Base-by-base conservation (phyloP, 2,888 invertebrate species). In the Hypolimnas misippus region DNA sequence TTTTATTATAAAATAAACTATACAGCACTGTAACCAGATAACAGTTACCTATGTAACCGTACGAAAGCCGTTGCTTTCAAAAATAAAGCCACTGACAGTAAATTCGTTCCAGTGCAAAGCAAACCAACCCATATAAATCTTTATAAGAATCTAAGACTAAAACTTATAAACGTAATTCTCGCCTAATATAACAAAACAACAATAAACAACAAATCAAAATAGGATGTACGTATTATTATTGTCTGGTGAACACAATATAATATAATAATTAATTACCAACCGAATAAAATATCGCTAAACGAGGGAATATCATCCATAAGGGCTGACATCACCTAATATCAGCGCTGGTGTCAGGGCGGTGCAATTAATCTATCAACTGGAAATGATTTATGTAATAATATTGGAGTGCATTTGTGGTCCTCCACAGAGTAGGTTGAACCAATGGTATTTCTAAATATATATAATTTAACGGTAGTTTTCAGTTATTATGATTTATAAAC, bases 341-440 rank as follows among this genome's bases (percentile, higher is more conserved):
- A 59, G 17, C 44, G 38, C 44, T 51, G 21, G 59, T 63, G 63
- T 64, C 67, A 62, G 67, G 49, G 7, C 21, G n/a, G 49, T 66
- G 65, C 70, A 67, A 69, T 71, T 70, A 71, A 71, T 70, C 70
- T 68, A 71, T 70, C 66, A 65, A 58, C 51, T 62, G 63, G 61
- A 55, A 55, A 68, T 71, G 70, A 70, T 70, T 71, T 70, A 71
- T 71, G 66, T 71, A 70, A 69, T 71, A 67, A 71, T 70, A 70
- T 66, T 53, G 62, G 40, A 66, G 64, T 71, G 68, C 68, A 67
- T 65, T 65, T 66, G 68, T 60, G 66, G 52, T 65, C 29, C 16
- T 52, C 31, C 55, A 38, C 58, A 70, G 71, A 52, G 42, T 50
- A 65, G 44, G 38, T 53, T 3, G 33, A 8, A 44, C 4, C 4